Evolutionary conservation across 1,140 invertebrate species (phyloP).

Genomic region (Neodiprion virginianus): DNA sequence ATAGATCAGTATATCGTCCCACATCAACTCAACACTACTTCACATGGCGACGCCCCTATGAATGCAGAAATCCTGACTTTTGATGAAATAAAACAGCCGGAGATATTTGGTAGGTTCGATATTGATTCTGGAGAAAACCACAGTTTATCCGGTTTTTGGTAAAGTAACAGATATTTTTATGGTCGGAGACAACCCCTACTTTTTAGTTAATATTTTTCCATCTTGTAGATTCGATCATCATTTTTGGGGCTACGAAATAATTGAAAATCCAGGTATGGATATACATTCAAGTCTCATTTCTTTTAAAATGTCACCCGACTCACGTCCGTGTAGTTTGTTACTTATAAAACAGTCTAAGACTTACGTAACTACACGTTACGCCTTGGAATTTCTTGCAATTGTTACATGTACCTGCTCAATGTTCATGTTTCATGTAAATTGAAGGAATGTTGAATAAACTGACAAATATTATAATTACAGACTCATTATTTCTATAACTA

Average conservation of each 20-base stretch:
- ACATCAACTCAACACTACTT: no score
- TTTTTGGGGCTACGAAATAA: neutral
- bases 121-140: neutral
- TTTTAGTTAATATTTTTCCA: neutral
- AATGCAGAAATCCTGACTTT: no score
- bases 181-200: neutral
- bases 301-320: neutral
- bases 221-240: neutral
- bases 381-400: neutral
- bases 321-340: neutral
- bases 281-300: neutral
- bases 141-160: neutral
- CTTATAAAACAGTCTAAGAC: neutral
- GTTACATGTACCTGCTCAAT: no score
- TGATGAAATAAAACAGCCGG: no score
- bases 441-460: neutral
- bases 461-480: neutral
- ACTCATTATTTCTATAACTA: neutral
- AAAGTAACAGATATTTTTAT: neutral
- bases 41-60: no score
- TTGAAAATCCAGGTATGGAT: conserved; percentile 1
- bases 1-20: no score
- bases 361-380: neutral
- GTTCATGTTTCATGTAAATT: neutral
- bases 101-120: neutral